These are phyloP conservation scores for Platysternon megacephalum DNA, from an alignment of 2,113 vertebrate genomes.

Conservation along the genomic window DNA sequence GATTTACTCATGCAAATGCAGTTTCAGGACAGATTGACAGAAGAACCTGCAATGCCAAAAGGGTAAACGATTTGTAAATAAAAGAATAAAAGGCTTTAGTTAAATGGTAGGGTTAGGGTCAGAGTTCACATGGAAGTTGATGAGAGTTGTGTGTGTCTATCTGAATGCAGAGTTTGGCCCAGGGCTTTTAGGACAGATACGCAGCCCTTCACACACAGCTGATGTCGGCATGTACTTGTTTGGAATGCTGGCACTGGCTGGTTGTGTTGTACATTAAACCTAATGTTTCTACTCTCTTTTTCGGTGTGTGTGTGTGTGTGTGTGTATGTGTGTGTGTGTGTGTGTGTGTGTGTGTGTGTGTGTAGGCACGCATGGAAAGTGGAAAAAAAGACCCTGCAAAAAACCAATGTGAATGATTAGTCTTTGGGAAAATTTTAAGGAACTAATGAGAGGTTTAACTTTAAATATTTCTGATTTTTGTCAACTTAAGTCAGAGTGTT, in stretches of 20 bases:
- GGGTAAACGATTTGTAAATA: slow-evolving; percentile 49
- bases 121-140: background rate
- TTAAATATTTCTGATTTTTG: slow-evolving; percentile 3
- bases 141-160: background rate
- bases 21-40: slow-evolving; percentile 68
- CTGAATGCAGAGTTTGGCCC: background rate
- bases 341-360: background rate
- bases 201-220: background rate
- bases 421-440: background rate
- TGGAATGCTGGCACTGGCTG: background rate
- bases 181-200: background rate
- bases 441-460: background rate
- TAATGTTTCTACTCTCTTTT: rapidly evolving
- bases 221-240: background rate
- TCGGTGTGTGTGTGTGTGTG: background rate
- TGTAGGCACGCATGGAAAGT: background rate
- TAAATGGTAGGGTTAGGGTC: slow-evolving; percentile 52
- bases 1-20: background rate
- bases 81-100: slow-evolving; percentile 84
- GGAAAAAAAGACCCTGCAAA: background rate
- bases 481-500: background rate
- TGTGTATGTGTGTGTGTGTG: background rate
- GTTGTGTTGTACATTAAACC: background rate
- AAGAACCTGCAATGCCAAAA: slow-evolving; percentile 76
- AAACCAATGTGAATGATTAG: background rate